A percentile compares a stretch with the other conserved stretches of the same genome.
Evolutionary conservation across 2,888 invertebrate genomes (phyloP).

Genomic region (Drosophila bunnanda): DNA sequence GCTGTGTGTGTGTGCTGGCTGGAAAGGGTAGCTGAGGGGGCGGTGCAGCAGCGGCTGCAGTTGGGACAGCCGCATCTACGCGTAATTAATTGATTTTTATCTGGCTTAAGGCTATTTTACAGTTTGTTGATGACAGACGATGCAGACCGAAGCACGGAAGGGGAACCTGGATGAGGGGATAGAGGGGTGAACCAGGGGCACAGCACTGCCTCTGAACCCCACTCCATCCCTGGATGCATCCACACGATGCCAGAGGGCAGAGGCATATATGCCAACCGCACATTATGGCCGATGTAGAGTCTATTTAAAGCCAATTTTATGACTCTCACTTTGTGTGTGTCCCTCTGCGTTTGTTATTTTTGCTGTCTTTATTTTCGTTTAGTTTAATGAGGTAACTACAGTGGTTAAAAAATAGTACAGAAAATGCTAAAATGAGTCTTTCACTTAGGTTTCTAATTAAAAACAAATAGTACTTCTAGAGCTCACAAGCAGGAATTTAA

Average conservation of each 20-base stretch:
- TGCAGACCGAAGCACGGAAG: slow-evolving; percentile 63
- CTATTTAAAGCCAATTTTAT: slow-evolving; percentile 77
- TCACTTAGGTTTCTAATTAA: background rate
- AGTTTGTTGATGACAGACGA: slow-evolving; percentile 81
- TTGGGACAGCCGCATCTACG: slow-evolving; percentile 69
- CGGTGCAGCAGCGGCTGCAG: slow-evolving; percentile 25
- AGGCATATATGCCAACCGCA: slow-evolving; percentile 16
- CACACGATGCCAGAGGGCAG: slow-evolving; percentile 17
- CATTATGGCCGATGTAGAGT: slow-evolving; percentile 50
- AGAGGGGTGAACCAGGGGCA: background rate
- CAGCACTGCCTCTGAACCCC: slow-evolving; percentile 1
- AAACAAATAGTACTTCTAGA: background rate
- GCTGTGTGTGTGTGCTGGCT: slow-evolving; percentile 25
- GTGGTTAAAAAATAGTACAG: background rate
- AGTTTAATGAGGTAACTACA: slow-evolving; percentile 7
- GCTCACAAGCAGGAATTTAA: background rate
- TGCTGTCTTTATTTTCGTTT: slow-evolving; percentile 9
- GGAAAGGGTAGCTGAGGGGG: slow-evolving; percentile 10
- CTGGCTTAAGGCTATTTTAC: slow-evolving; percentile 83
- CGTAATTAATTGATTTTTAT: slow-evolving; percentile 84
- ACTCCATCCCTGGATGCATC: background rate
- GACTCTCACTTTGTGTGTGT: slow-evolving; percentile 50
- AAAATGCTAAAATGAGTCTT: background rate
- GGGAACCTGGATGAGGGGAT: slow-evolving; percentile 17
- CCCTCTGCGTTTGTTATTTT: slow-evolving; percentile 8